Evolutionary conservation across 2,113 vertebrate species (phyloP), one percentile per base, ranked within the genome.

Genomic region (Sander lucioperca): DNA sequence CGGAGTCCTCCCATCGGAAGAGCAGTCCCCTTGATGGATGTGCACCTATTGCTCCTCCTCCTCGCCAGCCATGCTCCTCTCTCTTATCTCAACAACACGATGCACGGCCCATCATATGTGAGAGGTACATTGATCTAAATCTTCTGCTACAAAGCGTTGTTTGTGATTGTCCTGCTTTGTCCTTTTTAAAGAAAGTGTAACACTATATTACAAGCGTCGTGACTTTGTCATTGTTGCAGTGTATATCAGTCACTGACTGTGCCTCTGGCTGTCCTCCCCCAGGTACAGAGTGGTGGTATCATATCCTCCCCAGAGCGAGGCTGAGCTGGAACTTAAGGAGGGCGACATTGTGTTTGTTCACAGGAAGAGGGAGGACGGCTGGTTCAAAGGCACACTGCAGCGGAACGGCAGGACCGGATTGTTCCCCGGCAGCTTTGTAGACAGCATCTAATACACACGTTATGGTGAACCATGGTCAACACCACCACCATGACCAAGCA

Each of bases 281-380:
- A 99, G 98, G 95, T 99, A 97, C 95, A 95, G 98, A 50, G 98
- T 99, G 89, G 96, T 99, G 93, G 98, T 99, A 18, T 98, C 98
- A 12, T 99, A 99, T 82, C 98, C 98, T 82, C 98, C 98, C 11
- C 98, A 99, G 94, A 99, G 98, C 1, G 98, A 99, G 94, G 98
- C 98, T 1, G 98, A 99, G 94, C 97, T 99, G 90, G 98, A 99
- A 90, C 97, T 99, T 27, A 99, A 99, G 92, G 98, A 99, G 93
- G 98, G 98, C n/a, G 98, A 99, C 91, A 96, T 99, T 64, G 98
- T 99, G 89, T 99, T 99, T 65, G 98, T 99, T 27, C 98, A 99
- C 94, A 97, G 97, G 88, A 99, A 99, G 71, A 93, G 97, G 2
- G 98, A 99, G 82, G 98, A 99, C 27, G 98, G 98, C 93, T 99